A percentile compares a stretch with the other conserved stretches of the same genome.
Evolutionary conservation across 2,888 invertebrate genomes (phyloP).

Genomic region (Oegoconia quadripuncta): DNA sequence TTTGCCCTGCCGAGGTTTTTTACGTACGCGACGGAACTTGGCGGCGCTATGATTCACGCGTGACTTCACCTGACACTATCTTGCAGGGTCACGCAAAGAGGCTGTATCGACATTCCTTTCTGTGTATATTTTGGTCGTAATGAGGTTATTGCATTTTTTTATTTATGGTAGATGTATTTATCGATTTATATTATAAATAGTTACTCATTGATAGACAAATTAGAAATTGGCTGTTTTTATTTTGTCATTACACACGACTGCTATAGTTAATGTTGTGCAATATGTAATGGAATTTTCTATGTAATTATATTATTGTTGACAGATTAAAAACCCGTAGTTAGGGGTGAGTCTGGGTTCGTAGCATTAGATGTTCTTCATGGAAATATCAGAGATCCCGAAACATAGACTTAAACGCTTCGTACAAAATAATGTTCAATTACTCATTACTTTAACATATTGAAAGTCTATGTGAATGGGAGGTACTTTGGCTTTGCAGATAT

Average conservation of each 20-base stretch:
- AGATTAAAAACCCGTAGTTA: slow-evolving; percentile 43
- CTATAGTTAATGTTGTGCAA: slow-evolving; percentile 49
- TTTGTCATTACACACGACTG: slow-evolving; percentile 41
- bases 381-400: slow-evolving; percentile 28
- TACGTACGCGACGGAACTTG: slow-evolving; percentile 4
- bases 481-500: slow-evolving; percentile 48
- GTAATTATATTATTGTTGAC: slow-evolving; percentile 42
- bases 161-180: slow-evolving; percentile 36
- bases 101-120: slow-evolving; percentile 60
- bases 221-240: slow-evolving; percentile 67
- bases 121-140: slow-evolving; percentile 28
- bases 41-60: slow-evolving; percentile 2
- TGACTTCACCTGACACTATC: slow-evolving; percentile 11
- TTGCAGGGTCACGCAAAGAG: slow-evolving; percentile 29
- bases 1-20: slow-evolving; percentile 18
- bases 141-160: slow-evolving; percentile 49
- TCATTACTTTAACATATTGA: slow-evolving; percentile 4
- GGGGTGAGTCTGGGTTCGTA: slow-evolving; percentile 43
- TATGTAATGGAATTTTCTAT: slow-evolving; percentile 39
- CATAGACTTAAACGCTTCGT: slow-evolving; percentile 35
- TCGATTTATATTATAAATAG: slow-evolving; percentile 30
- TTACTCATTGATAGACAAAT: slow-evolving; percentile 48
- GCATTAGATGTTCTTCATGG: slow-evolving; percentile 19
- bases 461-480: slow-evolving; percentile 45
- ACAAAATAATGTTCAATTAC: slow-evolving; percentile 9